phyloP scores from a whole-genome alignment of 2,888 invertebrate genomes.

The Tholera decimalis region DNA sequence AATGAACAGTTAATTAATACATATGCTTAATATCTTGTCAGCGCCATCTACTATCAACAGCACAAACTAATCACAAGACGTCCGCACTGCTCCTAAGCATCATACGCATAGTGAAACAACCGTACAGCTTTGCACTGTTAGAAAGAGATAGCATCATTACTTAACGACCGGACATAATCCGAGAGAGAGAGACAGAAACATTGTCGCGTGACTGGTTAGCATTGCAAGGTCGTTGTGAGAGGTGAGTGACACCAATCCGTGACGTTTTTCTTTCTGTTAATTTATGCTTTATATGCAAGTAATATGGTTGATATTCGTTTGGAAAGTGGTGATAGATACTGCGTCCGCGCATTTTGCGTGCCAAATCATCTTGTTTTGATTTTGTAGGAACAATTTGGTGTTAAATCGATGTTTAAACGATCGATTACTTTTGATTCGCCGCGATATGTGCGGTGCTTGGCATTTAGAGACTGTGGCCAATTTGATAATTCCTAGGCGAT shows the following conservation, averaged over 20 bases:
- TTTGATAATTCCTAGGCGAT: slow-evolving; percentile 65
- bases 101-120: slow-evolving; percentile 67
- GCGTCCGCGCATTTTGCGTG: slow-evolving; percentile 81
- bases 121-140: slow-evolving; percentile 68
- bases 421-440: slow-evolving; percentile 67
- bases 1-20: too few relatives aligned
- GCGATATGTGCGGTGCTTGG: slow-evolving; percentile 71
- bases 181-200: slow-evolving; percentile 73
- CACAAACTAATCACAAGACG: slow-evolving; percentile 64
- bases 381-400: slow-evolving; percentile 77
- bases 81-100: slow-evolving; percentile 70
- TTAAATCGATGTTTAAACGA: slow-evolving; percentile 78
- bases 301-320: slow-evolving; percentile 57
- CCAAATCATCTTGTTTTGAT: slow-evolving; percentile 81
- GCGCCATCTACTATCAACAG: slow-evolving; percentile 65
- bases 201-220: slow-evolving; percentile 87
- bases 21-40: neutral
- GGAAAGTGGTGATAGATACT: slow-evolving; percentile 45
- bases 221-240: slow-evolving; percentile 89
- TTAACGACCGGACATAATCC: slow-evolving; percentile 56
- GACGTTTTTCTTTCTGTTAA: slow-evolving; percentile 18
- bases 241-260: slow-evolving; percentile 84
- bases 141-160: slow-evolving; percentile 69
- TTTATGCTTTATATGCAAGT: slow-evolving; percentile 20
- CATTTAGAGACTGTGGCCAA: slow-evolving; percentile 71